Evolutionary conservation across 2,113 vertebrate species (phyloP), one percentile per base, ranked within the genome.

Genomic region (Prochilodus magdalenae): DNA sequence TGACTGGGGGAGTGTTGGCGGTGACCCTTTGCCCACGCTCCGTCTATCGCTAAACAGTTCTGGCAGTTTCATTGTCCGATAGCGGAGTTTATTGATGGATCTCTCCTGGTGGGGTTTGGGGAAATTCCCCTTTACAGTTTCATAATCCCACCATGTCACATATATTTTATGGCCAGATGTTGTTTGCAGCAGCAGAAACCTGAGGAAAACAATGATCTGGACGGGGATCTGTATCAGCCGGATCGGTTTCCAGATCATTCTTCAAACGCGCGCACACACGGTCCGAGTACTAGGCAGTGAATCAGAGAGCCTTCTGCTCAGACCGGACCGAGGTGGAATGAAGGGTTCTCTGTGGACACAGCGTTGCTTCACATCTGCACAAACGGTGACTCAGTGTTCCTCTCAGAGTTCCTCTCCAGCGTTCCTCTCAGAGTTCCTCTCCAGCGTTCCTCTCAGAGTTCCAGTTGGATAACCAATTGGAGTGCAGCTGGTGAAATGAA

Each of bases 291-390:
- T 20, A 62, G 36, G 40, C 15, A 44, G 40, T 36, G 66, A 75
- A 36, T 75, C 65, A n/a, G 44, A 75, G 51, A 78, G 26, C 59
- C n/a, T 63, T 72, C 74, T 0, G 26, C 57, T 44, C 67, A 27
- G 80, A 75, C 76, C 44, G 27, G 63, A 57, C 60, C 79, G 22
- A 12, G 75, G 71, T 59, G 44, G 71, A 24, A 47, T 81, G 5
- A 27, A n/a, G 49, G 70, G 30, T 53, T 75, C 79, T 66, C 77
- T 24, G 44, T 44, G 72, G 65, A 82, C 14, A 18, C 57, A 13
- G 59, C 49, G n/a, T n/a, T 69, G 74, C 44, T 66, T 59, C 66
- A 78, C 84, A 86, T 86, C 86, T 85, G 85, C 62, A 69, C 70
- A n/a, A 62, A n/a, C n/a, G 2, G 20, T 59, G 55, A 62, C 44